Evolutionary conservation across 2,888 invertebrate genomes (phyloP).

Genomic region (Philonicus albiceps): DNA sequence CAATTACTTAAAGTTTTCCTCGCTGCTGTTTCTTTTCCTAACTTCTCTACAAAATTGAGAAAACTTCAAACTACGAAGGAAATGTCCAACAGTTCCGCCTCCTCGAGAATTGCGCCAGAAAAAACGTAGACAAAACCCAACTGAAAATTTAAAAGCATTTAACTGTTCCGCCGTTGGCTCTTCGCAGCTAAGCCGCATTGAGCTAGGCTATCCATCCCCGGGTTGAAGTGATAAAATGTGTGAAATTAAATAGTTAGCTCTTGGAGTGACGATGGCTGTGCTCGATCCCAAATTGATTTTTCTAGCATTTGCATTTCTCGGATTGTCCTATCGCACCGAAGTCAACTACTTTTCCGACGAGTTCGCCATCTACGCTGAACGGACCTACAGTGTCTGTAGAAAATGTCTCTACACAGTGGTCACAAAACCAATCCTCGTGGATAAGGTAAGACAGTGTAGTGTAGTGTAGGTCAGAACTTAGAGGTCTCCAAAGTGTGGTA

Average conservation of each 20-base stretch:
- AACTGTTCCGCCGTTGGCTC: not conserved
- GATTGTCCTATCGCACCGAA: not conserved
- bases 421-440: not conserved
- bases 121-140: not conserved
- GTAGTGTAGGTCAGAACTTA: no score
- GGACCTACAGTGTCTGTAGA: not conserved
- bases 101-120: not conserved
- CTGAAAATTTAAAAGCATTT: not conserved
- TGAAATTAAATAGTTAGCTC: not conserved
- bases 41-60: not conserved
- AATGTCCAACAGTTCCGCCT: not conserved
- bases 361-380: not conserved
- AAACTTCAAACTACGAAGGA: not conserved
- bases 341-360: not conserved
- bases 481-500: no score
- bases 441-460: not conserved
- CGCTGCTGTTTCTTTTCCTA: not conserved
- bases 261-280: not conserved
- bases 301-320: not conserved
- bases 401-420: not conserved
- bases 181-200: not conserved
- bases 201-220: not conserved
- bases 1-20: conserved; percentile 12
- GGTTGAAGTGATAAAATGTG: not conserved
- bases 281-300: conserved; percentile 16